These are phyloP conservation scores for Macropis europaea DNA, from an alignment of 2,888 invertebrate species.

Conservation along the genomic window DNA sequence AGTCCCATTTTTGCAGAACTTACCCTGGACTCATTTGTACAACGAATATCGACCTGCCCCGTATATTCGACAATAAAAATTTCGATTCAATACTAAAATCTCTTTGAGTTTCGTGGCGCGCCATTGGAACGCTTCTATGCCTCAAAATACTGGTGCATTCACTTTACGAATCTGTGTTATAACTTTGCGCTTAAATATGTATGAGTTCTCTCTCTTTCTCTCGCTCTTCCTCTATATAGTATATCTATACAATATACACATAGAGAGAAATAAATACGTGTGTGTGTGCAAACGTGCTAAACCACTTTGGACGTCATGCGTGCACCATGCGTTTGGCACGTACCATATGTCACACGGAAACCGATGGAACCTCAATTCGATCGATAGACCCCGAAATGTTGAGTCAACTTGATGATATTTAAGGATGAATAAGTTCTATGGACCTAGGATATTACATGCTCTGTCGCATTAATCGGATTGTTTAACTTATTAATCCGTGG, in stretches of 20 bases:
- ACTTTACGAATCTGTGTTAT: constrained; percentile 4
- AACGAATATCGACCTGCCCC: no score
- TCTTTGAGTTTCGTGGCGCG: no score
- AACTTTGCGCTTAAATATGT: constrained; percentile 24
- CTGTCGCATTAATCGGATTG: constrained; percentile 2
- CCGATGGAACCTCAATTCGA: constrained; percentile 54
- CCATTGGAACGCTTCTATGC: no score
- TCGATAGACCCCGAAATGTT: constrained; percentile 40
- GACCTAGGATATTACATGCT: not conserved
- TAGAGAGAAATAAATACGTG: no score
- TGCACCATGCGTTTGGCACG: constrained; percentile 61
- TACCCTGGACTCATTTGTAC: no score
- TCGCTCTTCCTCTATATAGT: not conserved
- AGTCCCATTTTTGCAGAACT: no score
- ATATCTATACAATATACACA: not conserved
- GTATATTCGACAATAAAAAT: constrained; percentile 30
- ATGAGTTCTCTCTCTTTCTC: constrained; percentile 21
- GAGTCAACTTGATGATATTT: constrained; percentile 12
- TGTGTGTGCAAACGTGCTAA: constrained; percentile 47
- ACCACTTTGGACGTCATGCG: constrained; percentile 54
- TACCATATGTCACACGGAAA: constrained; percentile 62
- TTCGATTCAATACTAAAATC: no score
- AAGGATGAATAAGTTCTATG: constrained; percentile 17
- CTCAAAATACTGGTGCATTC: not conserved
- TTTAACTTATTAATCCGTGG: not conserved